A percentile compares a stretch with the other conserved stretches of the same genome.
Conservation (phyloP, 2,797 vertebrate genomes). For the Synanceia verrucosa region DNA sequence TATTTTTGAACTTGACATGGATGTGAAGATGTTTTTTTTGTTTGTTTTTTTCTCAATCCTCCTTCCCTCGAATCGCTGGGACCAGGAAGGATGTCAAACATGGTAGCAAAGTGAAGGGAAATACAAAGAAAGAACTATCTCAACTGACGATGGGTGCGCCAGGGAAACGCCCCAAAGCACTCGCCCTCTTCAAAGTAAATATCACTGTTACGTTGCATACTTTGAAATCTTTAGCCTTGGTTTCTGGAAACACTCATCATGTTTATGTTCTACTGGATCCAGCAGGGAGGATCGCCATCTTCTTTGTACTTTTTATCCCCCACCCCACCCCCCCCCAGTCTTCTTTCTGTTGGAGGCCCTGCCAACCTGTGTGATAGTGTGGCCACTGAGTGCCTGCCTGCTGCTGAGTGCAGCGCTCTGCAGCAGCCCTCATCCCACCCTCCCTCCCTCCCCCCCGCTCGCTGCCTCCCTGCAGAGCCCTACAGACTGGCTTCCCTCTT, state of each 20-base stretch:
- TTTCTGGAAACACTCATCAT: slow-evolving; percentile 68
- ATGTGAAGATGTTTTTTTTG: slow-evolving; percentile 63
- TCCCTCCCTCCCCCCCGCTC: background rate
- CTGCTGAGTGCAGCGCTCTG: slow-evolving; percentile 76
- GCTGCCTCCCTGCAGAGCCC: slow-evolving; percentile 68
- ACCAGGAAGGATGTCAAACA: slow-evolving; percentile 77
- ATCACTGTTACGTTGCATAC: slow-evolving; percentile 83
- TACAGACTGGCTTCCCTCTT: slow-evolving; percentile 65
- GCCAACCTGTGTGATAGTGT: slow-evolving; percentile 81
- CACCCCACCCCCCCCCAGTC: too few relatives aligned
- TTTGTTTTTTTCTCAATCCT: slow-evolving; percentile 48
- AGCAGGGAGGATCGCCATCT: slow-evolving; percentile 62
- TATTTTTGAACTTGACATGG: slow-evolving; percentile 75
- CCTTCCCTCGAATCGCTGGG: slow-evolving; percentile 67
- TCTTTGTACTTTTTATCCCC: slow-evolving; percentile 13
- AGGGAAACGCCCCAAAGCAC: slow-evolving; percentile 48
- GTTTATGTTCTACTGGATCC: slow-evolving; percentile 66
- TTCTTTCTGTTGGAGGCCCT: slow-evolving; percentile 69
- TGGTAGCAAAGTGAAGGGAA: slow-evolving; percentile 84
- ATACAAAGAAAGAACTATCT: slow-evolving; percentile 70
- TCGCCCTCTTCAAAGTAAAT: slow-evolving; percentile 75
- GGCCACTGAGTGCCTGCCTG: slow-evolving; percentile 87
- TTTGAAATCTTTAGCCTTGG: slow-evolving; percentile 79
- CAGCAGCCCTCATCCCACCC: slow-evolving; percentile 68
- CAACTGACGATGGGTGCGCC: slow-evolving; percentile 53